Evolutionary conservation across 2,797 vertebrate species (phyloP).

Genomic region (Anniella stebbinsi): DNA sequence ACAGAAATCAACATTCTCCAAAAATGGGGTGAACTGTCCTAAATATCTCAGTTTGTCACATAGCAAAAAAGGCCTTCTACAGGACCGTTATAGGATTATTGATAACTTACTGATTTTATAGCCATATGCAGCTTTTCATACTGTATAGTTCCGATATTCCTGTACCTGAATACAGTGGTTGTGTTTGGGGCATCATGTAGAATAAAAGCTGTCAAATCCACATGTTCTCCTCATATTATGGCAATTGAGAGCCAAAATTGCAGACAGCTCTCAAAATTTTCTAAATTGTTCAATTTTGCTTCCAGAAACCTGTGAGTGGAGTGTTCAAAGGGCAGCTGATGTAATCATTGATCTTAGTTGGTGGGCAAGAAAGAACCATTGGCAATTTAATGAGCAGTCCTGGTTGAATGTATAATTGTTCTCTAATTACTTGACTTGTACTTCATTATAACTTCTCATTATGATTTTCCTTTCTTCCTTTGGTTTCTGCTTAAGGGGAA

Average conservation of each 20-base stretch:
- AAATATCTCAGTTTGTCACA: not conserved
- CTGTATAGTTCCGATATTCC: not conserved
- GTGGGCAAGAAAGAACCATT: slow-evolving; percentile 34
- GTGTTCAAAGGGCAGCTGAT: not conserved
- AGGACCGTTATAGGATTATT: not conserved
- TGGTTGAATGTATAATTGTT: slow-evolving; percentile 26
- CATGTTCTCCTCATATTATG: not conserved
- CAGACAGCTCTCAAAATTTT: not conserved
- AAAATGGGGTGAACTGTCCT: not conserved
- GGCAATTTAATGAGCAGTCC: slow-evolving; percentile 32
- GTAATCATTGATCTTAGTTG: slow-evolving; percentile 29
- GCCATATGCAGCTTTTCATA: not conserved
- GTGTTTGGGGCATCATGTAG: not conserved
- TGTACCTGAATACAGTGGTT: slow-evolving; percentile 16
- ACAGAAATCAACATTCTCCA: not conserved
- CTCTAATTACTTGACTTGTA: slow-evolving; percentile 43
- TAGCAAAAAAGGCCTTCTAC: not conserved
- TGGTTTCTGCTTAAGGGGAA: not conserved
- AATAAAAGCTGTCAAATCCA: slow-evolving; percentile 38
- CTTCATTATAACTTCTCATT: not conserved
- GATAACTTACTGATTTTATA: not conserved
- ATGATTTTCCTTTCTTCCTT: slow-evolving; percentile 41
- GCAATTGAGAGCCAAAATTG: slow-evolving; percentile 9
- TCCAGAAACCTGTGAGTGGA: slow-evolving; percentile 19
- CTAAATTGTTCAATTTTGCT: slow-evolving; percentile 33